Evolutionary conservation across 2,888 invertebrate species (phyloP), one percentile per base, ranked within the genome.

Genomic region (Dione juno): DNA sequence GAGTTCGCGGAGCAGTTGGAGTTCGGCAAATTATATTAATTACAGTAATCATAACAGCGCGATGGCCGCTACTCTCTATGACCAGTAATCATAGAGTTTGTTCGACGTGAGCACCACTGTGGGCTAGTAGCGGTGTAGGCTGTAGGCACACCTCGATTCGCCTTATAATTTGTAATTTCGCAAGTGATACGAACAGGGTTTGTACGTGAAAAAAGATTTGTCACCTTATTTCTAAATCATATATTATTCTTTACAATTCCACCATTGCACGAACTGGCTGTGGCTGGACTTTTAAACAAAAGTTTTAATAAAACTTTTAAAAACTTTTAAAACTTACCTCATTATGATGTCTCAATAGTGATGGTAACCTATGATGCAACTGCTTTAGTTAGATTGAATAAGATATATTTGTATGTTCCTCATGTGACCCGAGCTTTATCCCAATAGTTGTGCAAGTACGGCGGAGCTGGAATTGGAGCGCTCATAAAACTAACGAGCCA

Each of bases 11-110:
- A 40, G 40, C 59, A 52, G 65, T 50, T 50, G n/a, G 61, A 61
- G 67, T 50, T 64, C 64, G 50, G 11, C 71, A 57, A 75, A 74
- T 74, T 74, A 74, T 61, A 69, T 67, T 72, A 72, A 69, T 57
- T 45, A 66, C 63, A 58, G 70, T 53, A 57, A 74, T 67, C 64
- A 64, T 57, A 57, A 43, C 57, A 28, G 58, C 66, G 65, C 54
- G 64, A 48, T 68, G 66, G 50, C 68, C 57, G 66, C 70, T 67
- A 61, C 73, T 73, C 28, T 67, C 70, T 66, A 69, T 67, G 63
- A 57, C 63, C 70, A 40, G 43, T 73, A 73, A 73, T 73, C n/a
- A 70, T 65, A 73, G 58, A 40, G 58, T 41, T 37, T 16, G 66
- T 14, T 43, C 54, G 43, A 63, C 53, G 13, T 54, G 45, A 28